phyloP scores from a whole-genome alignment of 2,888 invertebrate species.

The Germaria angustata region DNA sequence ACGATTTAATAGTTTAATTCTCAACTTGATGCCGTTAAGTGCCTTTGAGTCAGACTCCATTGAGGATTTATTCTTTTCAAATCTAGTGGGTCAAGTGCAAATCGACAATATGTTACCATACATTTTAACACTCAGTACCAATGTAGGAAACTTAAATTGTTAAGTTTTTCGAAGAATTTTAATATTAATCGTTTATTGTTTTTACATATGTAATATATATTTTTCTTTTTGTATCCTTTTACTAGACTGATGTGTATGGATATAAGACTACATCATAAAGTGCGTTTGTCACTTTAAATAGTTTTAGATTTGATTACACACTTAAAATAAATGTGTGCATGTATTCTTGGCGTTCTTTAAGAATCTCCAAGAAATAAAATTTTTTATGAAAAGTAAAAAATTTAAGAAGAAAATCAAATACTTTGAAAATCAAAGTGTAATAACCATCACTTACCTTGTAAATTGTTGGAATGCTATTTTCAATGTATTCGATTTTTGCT shows the following conservation, averaged over 20 bases:
- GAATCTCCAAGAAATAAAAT: slow-evolving; percentile 10
- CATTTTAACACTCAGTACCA: slow-evolving; percentile 84
- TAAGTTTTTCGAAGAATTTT: slow-evolving; percentile 34
- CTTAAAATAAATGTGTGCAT: slow-evolving; percentile 1
- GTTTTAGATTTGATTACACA: slow-evolving; percentile 10
- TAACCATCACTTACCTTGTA: background rate
- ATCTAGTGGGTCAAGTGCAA: slow-evolving; percentile 94
- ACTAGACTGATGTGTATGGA: slow-evolving; percentile 59
- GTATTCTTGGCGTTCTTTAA: slow-evolving; percentile 16
- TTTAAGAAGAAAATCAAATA: too few species aligned
- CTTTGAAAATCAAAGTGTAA: background rate
- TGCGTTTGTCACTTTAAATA: slow-evolving; percentile 52
- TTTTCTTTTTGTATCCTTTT: slow-evolving; percentile 60
- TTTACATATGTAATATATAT: slow-evolving; percentile 1
- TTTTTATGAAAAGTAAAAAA: background rate
- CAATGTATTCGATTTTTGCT: background rate
- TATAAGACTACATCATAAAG: slow-evolving; percentile 27
- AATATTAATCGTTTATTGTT: slow-evolving; percentile 33
- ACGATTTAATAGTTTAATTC: slow-evolving; percentile 81
- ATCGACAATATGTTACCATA: slow-evolving; percentile 97
- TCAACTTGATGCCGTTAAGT: slow-evolving; percentile 86
- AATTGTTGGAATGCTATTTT: background rate
- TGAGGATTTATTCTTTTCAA: slow-evolving; percentile 96
- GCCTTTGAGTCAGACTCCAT: slow-evolving; percentile 87
- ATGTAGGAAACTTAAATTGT: slow-evolving; percentile 63